Evolutionary conservation across 2,888 invertebrate genomes (phyloP).

Genomic region (Perdita meconis): DNA sequence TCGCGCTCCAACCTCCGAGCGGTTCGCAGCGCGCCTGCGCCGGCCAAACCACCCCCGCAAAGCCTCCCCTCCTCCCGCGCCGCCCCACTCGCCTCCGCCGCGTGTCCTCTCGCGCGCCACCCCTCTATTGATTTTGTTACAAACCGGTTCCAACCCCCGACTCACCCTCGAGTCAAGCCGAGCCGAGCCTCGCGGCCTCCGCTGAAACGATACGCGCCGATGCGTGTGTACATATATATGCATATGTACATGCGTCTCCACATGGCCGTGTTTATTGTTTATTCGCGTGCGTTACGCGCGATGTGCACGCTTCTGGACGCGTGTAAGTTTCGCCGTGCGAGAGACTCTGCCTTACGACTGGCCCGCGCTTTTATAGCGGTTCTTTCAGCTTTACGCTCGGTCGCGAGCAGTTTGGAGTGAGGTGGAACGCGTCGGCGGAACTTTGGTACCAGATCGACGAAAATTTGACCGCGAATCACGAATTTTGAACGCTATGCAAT

Average conservation of each 20-base stretch:
- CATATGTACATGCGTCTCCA: constrained; percentile 69
- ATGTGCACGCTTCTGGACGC: constrained; percentile 35
- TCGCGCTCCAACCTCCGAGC: constrained; percentile 83
- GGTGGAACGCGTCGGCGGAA: no score
- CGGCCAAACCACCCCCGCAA: constrained; percentile 67
- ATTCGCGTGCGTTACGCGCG: constrained; percentile 38
- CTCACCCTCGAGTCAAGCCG: constrained; percentile 65
- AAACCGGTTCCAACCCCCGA: constrained; percentile 81
- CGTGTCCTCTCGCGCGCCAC: constrained; percentile 82
- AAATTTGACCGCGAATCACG: no score
- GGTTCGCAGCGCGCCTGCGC: constrained; percentile 73
- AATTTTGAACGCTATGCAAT: no score
- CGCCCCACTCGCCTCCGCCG: constrained; percentile 63
- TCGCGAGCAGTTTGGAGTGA: no score
- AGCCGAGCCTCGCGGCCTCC: constrained; percentile 65
- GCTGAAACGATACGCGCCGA: constrained; percentile 78
- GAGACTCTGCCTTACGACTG: neutral
- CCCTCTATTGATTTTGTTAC: constrained; percentile 85
- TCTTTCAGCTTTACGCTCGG: neutral
- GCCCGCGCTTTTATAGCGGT: neutral
- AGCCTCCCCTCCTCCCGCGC: constrained; percentile 54
- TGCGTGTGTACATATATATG: constrained; percentile 76
- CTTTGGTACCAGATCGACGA: no score
- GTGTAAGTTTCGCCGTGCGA: neutral
- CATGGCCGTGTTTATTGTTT: constrained; percentile 51